phyloP scores from a whole-genome alignment of 2,888 invertebrate genomes.

The Nomada hirtipes region DNA sequence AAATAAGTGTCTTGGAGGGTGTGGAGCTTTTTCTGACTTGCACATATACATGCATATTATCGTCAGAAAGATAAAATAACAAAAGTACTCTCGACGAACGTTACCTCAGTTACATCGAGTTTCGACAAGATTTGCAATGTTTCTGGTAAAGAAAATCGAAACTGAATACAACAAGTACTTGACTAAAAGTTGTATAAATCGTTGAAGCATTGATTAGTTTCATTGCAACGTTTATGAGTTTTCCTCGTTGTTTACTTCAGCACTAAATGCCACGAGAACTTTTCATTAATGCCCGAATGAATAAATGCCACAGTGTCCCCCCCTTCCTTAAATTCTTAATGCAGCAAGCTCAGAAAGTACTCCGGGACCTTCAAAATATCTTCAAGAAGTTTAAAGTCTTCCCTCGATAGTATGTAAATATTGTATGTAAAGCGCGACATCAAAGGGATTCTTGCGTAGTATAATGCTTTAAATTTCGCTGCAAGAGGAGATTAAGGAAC shows the following conservation, averaged over 20 bases:
- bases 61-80: no score
- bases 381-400: conserved; percentile 72
- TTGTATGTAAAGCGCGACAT: conserved; percentile 70
- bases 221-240: neutral
- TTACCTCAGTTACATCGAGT: no score
- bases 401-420: conserved; percentile 73
- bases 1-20: no score
- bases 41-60: no score
- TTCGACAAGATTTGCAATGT: no score
- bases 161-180: neutral
- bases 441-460: conserved; percentile 69
- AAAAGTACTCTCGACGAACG: no score
- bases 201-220: conserved; percentile 16
- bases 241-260: conserved; percentile 39
- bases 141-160: no score
- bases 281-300: conserved; percentile 71
- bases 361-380: conserved; percentile 70
- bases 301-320: conserved; percentile 66
- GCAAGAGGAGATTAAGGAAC: conserved; percentile 64
- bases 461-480: conserved; percentile 70
- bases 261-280: conserved; percentile 53
- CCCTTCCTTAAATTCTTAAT: conserved; percentile 68
- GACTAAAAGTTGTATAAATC: neutral
- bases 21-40: no score
- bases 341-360: conserved; percentile 70